Evolutionary conservation across 2,113 vertebrate species (phyloP), one percentile per base, ranked within the genome.

Genomic region (Chlorodrepanis virens): DNA sequence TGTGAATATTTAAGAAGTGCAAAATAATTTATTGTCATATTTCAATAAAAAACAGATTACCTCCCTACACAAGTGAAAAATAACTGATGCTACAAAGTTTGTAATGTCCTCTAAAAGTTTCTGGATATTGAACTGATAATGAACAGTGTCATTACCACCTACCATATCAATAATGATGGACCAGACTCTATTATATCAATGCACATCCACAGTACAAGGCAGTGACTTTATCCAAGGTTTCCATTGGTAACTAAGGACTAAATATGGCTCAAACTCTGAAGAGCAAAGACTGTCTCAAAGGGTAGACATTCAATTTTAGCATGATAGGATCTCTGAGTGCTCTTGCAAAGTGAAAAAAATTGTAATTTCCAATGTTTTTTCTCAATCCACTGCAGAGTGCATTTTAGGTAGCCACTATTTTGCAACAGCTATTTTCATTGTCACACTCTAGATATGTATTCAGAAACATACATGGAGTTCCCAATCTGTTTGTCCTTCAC

Each of bases 341-440:
- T 68, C 17, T 1, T 52, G 54, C 12, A 24, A 74, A 83, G 17
- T 15, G 28, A 39, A 83, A 80, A 90, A 74, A 49, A 28, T 1
- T 45, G 21, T 39, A 13, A 90, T 47, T 86, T 83, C 39, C 20
- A 45, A 14, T 21, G 18, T 63, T 69, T 40, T 35, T 83, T 79
- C 56, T 64, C 12, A 27, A 89, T n/a, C 21, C 24, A 44, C 3
- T 35, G 29, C n/a, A 83, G 15, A 27, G 14, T 52, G 17, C n/a
- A 59, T 75, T 91, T 84, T 52, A 92, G 71, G 16, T 7, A 82
- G 11, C 12, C 39, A 28, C 24, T 93, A 31, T 19, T 83, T 82
- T 53, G 10, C 49, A 72, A 64, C 0, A 2, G 8, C 54, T 89
- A 40, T 28, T 75, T 84, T 45, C 28, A 53, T 52, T 2, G 0